These are phyloP conservation scores for Corydoras maculifer DNA, from an alignment of 2,113 vertebrate species.

Conservation along the genomic window DNA sequence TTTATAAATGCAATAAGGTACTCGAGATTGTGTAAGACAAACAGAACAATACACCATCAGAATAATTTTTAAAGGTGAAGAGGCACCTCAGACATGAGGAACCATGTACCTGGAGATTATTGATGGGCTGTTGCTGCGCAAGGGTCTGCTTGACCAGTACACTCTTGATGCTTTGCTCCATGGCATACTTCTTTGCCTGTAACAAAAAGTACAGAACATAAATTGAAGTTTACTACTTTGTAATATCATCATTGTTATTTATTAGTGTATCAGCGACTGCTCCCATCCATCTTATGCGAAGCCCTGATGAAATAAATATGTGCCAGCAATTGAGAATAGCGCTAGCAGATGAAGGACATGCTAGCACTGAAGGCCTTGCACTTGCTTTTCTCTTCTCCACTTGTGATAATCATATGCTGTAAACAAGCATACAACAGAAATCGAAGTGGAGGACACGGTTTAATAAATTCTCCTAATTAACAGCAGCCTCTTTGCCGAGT, in stretches of 20 bases:
- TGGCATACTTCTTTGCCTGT: slow-evolving; percentile 98
- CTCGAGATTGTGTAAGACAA: too few relatives aligned
- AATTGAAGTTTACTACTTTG: too few relatives aligned
- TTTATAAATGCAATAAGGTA: too few relatives aligned
- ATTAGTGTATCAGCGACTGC: too few relatives aligned
- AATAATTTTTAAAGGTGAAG: too few relatives aligned
- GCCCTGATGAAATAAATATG: slow-evolving; percentile 11
- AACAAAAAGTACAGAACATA: slow-evolving; percentile 8
- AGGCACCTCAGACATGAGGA: background rate
- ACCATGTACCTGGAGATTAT: slow-evolving; percentile 91
- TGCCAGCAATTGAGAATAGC: slow-evolving; percentile 64
- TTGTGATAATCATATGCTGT: slow-evolving; percentile 56
- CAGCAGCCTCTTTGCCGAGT: background rate
- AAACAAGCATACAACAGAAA: slow-evolving; percentile 49
- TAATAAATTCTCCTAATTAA: background rate
- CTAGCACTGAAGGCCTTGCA: slow-evolving; percentile 64
- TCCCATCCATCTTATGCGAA: too few relatives aligned
- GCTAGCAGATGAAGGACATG: slow-evolving; percentile 52
- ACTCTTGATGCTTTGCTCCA: slow-evolving; percentile 99
- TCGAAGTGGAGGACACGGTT: slow-evolving; percentile 51
- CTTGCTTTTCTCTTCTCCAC: slow-evolving; percentile 57
- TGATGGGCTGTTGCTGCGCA: slow-evolving; percentile 90
- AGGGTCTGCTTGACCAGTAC: slow-evolving; percentile 98
- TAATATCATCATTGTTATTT: too few relatives aligned
- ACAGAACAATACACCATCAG: too few relatives aligned